Evolutionary conservation across 2,113 vertebrate species (phyloP).

Genomic region (Carlito syrichta): DNA sequence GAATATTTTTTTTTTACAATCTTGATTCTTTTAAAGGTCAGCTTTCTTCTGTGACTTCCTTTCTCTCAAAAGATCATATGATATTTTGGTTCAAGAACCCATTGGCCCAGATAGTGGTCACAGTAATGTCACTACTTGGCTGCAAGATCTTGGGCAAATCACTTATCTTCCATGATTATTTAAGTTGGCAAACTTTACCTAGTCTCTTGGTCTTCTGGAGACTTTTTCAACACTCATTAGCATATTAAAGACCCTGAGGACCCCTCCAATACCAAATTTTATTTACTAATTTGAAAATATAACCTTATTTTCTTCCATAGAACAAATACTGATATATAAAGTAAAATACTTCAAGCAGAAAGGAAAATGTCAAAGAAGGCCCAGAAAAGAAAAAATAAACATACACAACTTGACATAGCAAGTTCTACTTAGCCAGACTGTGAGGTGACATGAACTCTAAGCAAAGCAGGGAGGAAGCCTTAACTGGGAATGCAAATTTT

Average conservation of each 20-base stretch:
- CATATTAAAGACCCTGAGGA: neutral
- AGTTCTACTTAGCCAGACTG: neutral
- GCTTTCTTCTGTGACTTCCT: neutral
- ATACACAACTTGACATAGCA: neutral
- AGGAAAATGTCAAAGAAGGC: neutral
- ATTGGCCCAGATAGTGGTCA: rapidly evolving
- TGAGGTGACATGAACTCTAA: neutral
- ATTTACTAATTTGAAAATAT: neutral
- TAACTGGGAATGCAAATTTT: neutral
- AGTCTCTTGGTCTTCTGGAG: neutral
- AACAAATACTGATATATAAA: neutral
- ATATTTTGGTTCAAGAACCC: neutral
- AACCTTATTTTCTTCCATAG: neutral
- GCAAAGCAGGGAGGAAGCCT: neutral
- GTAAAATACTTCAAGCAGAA: neutral
- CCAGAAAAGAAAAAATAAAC: neutral
- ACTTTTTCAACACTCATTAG: neutral
- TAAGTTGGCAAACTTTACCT: neutral
- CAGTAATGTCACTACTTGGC: neutral
- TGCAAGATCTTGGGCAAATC: neutral
- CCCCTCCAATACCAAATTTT: neutral
- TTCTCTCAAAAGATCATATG: neutral
- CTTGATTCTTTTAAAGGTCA: neutral
- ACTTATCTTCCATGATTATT: neutral
- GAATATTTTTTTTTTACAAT: neutral